Conservation (phyloP, 2,888 invertebrate species). For the Venustoraphidia nigricollis region DNA sequence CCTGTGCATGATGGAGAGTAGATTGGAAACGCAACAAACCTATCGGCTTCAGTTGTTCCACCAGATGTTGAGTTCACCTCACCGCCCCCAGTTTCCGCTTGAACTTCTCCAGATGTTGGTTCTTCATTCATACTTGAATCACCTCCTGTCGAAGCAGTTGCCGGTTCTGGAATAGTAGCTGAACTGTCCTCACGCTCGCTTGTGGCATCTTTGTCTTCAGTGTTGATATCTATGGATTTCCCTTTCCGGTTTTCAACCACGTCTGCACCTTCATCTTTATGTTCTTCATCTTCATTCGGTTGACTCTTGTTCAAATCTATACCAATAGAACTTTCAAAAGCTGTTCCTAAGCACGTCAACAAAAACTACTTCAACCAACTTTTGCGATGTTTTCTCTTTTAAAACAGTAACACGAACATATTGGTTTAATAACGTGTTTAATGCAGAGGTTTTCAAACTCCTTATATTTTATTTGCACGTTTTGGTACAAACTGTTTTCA, state of each 20-base stretch:
- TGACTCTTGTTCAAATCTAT: slow-evolving; percentile 8
- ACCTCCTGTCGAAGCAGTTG: background rate
- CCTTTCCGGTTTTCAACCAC: background rate
- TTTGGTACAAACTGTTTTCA: too few relatives aligned
- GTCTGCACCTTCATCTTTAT: background rate
- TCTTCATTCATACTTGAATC: background rate
- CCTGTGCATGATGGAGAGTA: too few relatives aligned
- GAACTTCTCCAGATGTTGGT: background rate
- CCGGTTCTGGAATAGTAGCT: background rate
- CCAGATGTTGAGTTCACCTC: background rate
- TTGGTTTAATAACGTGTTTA: too few relatives aligned
- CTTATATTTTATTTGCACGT: too few relatives aligned
- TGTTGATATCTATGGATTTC: background rate
- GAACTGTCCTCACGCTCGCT: background rate
- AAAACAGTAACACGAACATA: background rate
- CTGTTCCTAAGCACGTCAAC: background rate
- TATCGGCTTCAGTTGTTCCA: background rate
- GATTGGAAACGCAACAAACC: background rate
- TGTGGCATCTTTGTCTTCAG: background rate
- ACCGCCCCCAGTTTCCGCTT: background rate
- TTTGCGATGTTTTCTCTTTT: background rate
- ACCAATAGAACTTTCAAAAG: slow-evolving; percentile 4
- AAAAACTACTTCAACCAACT: background rate
- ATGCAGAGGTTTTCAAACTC: too few relatives aligned
- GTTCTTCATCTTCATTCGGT: slow-evolving; percentile 7